Conservation (phyloP, 1,140 invertebrate genomes). For the Fopius arisanus region DNA sequence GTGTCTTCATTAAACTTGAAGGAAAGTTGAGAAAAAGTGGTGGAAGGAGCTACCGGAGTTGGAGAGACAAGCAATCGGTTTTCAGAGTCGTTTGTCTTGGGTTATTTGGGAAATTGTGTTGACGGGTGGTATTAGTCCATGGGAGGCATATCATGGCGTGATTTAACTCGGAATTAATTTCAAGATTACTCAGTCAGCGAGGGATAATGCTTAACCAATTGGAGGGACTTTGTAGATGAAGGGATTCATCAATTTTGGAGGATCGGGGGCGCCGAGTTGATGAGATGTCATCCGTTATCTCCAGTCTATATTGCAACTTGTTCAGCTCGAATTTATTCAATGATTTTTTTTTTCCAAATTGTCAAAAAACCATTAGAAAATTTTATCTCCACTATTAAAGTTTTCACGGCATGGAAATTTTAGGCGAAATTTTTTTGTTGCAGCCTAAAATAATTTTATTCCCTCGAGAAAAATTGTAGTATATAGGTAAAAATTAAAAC, state of each 20-base stretch:
- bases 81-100: neutral
- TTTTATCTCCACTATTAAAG: too few relatives aligned
- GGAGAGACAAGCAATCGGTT: neutral
- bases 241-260: conserved; percentile 27
- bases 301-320: too few relatives aligned
- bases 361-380: too few relatives aligned
- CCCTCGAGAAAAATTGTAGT: too few relatives aligned
- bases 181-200: conserved; percentile 22
- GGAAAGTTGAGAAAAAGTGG: neutral
- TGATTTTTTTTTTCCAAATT: too few relatives aligned
- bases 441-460: too few relatives aligned
- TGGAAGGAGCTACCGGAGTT: neutral
- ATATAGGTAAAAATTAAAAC: too few relatives aligned
- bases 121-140: neutral
- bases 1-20: neutral
- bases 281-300: conserved; percentile 15
- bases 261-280: neutral
- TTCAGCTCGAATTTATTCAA: too few relatives aligned
- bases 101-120: neutral
- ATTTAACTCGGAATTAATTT: conserved; percentile 29
- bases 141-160: neutral
- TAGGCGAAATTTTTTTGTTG: too few relatives aligned
- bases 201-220: conserved; percentile 24
- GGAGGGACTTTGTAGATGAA: neutral
- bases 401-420: too few relatives aligned